Evolutionary conservation across 1,140 invertebrate genomes (phyloP), one percentile per base, ranked within the genome.

Genomic region (Saccostrea glomerata): DNA sequence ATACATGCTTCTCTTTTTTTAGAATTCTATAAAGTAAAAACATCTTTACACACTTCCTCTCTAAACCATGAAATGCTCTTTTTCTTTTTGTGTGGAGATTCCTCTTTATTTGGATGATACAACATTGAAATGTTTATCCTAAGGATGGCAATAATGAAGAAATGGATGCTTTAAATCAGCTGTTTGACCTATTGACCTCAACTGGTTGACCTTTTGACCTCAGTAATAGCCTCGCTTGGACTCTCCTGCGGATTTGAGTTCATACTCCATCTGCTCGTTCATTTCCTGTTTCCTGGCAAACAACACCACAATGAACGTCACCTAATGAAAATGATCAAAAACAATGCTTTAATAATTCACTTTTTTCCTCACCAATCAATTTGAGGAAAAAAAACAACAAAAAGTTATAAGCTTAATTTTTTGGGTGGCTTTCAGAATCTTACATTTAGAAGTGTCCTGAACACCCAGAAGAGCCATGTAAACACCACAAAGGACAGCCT

Each of bases 381-480:
- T 47, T 82, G 6, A 30, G 13, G 12, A 77, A 0, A 82, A 82
- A 36, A 30, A 30, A 82, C 20, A 23, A 82, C 3, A 20, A 77
- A 25, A 20, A 77, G 36, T 13, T 73, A n/a, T 73, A 25, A 13
- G n/a, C 23, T 30, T 23, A 25, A 2, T 30, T 13, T 15, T 25
- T 13, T 77, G 1, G 5, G 9, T 25, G 2, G 30, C 3, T 73
- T 85, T 90, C 30, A 47, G 47, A 47, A 47, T 47, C 91, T 91
- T 89, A 93, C 90, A 89, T 92, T 91, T 2, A 86, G 82, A 40
- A 88, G 20, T 55, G 90, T 90, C 54, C 92, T 87, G 36, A 92
- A 83, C 66, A 93, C 66, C 92, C 92, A 93, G 86, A 91, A 93
- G 47, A 93, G 86, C 92, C 92, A 93, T 25, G 92, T 90, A 85